Evolutionary conservation across 2,797 vertebrate species (phyloP).

Genomic region (Florisuga fusca): DNA sequence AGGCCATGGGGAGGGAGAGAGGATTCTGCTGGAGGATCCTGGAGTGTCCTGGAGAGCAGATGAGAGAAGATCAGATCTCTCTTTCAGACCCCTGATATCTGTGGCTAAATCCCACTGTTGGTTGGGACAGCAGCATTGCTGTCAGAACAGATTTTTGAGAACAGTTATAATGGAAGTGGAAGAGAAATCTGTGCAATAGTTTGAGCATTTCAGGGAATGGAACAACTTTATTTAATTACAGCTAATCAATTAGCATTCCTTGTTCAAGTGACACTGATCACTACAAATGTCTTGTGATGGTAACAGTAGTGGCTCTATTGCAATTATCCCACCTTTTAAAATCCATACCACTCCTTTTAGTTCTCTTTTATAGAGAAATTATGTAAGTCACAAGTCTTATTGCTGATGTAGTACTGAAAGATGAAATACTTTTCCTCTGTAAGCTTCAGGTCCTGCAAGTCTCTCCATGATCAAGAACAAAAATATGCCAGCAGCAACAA

Average conservation of each 20-base stretch:
- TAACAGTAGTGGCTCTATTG: background rate
- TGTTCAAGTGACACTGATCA: background rate
- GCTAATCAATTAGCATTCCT: slow-evolving; percentile 1
- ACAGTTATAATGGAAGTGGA: background rate
- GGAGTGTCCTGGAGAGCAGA: background rate
- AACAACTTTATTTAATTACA: background rate
- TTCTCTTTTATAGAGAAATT: slow-evolving; percentile 11
- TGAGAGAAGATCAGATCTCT: background rate
- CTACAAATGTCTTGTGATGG: background rate
- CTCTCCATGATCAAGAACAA: slow-evolving; percentile 63
- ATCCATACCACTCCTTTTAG: background rate
- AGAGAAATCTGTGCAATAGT: background rate
- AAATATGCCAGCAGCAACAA: slow-evolving; percentile 62
- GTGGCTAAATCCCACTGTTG: background rate
- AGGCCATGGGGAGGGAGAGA: background rate
- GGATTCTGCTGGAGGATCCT: background rate
- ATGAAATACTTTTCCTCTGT: slow-evolving; percentile 42
- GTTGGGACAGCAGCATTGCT: background rate
- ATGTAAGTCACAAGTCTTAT: background rate
- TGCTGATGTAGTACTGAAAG: slow-evolving; percentile 21
- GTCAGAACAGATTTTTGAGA: background rate
- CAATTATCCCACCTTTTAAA: slow-evolving; percentile 11
- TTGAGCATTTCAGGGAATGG: background rate
- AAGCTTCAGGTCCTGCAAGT: slow-evolving; percentile 63
- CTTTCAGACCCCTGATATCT: background rate